Conservation (phyloP, 2,797 vertebrate species). For the Sciurus vulgaris region DNA sequence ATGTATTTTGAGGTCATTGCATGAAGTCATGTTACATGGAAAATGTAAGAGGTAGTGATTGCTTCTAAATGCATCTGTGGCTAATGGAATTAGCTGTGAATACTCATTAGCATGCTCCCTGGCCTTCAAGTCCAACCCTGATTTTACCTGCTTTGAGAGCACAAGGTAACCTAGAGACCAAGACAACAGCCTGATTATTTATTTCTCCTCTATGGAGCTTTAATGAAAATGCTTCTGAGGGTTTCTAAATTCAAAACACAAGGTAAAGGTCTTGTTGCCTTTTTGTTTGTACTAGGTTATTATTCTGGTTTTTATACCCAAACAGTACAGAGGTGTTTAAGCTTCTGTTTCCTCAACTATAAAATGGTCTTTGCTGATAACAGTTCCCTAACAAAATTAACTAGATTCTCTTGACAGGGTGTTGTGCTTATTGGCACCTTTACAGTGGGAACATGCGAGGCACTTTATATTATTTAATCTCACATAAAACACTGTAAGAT, state of each 20-base stretch:
- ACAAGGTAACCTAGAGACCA: not conserved
- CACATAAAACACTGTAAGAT: not conserved
- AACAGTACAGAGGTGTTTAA: not conserved
- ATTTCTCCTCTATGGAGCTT: not conserved
- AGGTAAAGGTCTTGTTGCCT: not conserved
- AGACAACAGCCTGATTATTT: not conserved
- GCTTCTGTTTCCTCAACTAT: not conserved
- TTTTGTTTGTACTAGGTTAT: not conserved
- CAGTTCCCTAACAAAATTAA: not conserved
- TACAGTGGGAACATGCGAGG: not conserved
- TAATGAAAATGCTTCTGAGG: not conserved
- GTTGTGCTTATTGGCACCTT: not conserved
- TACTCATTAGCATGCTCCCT: not conserved
- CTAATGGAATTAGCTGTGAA: not conserved
- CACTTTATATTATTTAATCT: not conserved
- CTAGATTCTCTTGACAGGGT: not conserved
- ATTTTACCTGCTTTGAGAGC: not conserved
- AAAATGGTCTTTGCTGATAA: not conserved
- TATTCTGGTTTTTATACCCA: not conserved
- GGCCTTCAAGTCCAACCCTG: not conserved
- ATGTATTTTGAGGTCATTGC: not conserved
- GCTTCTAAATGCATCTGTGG: not conserved
- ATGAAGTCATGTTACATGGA: not conserved
- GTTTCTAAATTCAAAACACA: constrained; percentile 9
- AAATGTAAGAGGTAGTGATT: not conserved